Evolutionary conservation across 2,797 vertebrate species (phyloP), one percentile per base, ranked within the genome.

Genomic region (Danio tinwini): DNA sequence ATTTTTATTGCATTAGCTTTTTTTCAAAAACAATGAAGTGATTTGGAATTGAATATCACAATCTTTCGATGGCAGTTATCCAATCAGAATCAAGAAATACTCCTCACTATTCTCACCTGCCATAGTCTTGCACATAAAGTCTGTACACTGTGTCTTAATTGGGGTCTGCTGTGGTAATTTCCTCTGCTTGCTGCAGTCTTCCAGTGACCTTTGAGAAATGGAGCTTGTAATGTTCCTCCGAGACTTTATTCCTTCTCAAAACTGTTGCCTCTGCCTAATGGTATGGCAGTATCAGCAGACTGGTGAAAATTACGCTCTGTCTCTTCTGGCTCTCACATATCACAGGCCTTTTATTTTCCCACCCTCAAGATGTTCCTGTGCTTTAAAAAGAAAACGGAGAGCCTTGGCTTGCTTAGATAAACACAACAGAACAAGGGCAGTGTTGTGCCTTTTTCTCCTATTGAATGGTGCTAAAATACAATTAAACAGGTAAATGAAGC

Each of bases 121-220:
- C 47, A 78, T 68, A 76, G 17, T 42, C 50, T 70, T 47, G 49
- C 62, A 69, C 78, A 84, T 83, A 68, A 78, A 83, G 75, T 73
- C 65, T 63, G 78, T 74, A 53, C 19, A 50, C 61, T 75, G 14
- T 9, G 12, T 76, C 81, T 82, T 83, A 86, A 82, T 76, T 64
- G 70, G 61, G 70, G 61, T 71, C 76, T 58, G 19, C 39, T 4
- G 17, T 50, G 17, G 79, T 83, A 44, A 83, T 81, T 76, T 63
- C 61, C 52, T 69, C 49, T 9, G 44, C 58, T 70, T 40, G 59
- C 62, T 80, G 39, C 56, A 65, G 70, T 73, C 68, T 78, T 70
- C 47, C 59, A 6, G 19, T 84, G 83, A 87, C 82, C 80, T 86
- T 82, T 86, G 71, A 61, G 67, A 83, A 78, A 65, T 53, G n/a